Evolutionary conservation across 2,797 vertebrate genomes (phyloP).

Genomic region (Sebastolobus altivelis): DNA sequence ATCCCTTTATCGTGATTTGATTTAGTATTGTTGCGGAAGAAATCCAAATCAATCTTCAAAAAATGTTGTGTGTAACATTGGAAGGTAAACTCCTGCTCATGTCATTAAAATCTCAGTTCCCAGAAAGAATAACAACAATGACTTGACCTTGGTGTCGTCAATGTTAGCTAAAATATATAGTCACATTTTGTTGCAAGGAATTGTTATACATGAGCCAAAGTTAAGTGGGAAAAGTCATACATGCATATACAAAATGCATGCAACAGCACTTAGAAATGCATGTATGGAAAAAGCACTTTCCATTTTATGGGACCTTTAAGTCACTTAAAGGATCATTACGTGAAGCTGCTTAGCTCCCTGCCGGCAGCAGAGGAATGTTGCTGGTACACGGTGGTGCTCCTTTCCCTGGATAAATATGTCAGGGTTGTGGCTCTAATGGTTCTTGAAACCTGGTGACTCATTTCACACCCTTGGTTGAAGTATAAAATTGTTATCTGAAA

Average conservation of each 20-base stretch:
- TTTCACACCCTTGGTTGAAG: background rate
- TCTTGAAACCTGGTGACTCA: background rate
- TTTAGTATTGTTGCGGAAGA: background rate
- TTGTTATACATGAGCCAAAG: background rate
- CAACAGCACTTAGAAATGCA: background rate
- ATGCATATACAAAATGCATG: background rate
- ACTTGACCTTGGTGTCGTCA: no score
- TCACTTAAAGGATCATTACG: conserved; percentile 2
- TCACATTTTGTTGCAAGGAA: background rate
- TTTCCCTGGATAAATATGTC: background rate
- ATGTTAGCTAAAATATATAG: background rate
- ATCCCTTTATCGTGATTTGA: background rate
- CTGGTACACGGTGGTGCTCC: background rate
- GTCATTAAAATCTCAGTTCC: background rate
- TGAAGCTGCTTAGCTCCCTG: conserved; percentile 25
- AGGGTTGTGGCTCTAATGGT: background rate
- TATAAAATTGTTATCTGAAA: background rate
- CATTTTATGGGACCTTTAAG: conserved; percentile 7
- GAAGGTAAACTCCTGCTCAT: background rate
- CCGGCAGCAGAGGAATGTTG: conserved; percentile 1
- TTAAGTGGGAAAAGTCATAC: background rate
- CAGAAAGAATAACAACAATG: background rate
- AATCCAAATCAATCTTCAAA: background rate
- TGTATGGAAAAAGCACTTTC: background rate
- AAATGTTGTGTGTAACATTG: background rate